Conservation (phyloP, 2,113 vertebrate genomes). For the Turdus rufiventris region DNA sequence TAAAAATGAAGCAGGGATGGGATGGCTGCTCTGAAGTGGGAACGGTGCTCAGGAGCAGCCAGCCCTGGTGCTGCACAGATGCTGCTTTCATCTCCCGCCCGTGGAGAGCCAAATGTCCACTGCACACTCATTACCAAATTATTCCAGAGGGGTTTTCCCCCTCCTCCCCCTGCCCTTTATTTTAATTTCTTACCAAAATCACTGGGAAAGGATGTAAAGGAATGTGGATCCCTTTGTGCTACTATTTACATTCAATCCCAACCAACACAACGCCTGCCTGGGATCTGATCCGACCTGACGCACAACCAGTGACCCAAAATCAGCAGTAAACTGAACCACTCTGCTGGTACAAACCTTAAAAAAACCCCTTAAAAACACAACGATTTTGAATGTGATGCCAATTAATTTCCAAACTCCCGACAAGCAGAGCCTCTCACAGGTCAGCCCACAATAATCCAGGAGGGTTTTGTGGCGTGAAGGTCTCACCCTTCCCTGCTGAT, state of each 20-base stretch:
- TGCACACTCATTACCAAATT: background rate
- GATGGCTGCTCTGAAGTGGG: background rate
- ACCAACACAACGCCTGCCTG: accelerated
- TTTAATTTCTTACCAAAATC: background rate
- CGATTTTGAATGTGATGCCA: accelerated
- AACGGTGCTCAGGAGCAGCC: background rate
- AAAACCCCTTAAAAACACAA: background rate
- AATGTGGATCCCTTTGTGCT: accelerated
- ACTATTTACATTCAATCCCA: background rate
- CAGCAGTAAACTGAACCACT: accelerated
- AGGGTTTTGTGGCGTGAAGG: accelerated
- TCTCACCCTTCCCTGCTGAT: background rate
- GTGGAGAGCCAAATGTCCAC: background rate
- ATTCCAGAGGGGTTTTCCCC: background rate
- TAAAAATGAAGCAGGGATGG: background rate
- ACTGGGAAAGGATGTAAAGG: background rate
- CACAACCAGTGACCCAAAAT: accelerated
- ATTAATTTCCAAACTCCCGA: background rate
- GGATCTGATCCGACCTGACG: background rate
- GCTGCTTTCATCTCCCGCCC: background rate
- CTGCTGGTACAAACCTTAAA: background rate
- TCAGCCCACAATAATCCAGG: accelerated
- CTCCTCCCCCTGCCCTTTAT: background rate
- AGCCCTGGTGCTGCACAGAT: background rate
- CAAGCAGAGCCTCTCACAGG: background rate